These are phyloP conservation scores for Miltochrista miniata DNA, from an alignment of 2,888 invertebrate species.

Conservation along the genomic window DNA sequence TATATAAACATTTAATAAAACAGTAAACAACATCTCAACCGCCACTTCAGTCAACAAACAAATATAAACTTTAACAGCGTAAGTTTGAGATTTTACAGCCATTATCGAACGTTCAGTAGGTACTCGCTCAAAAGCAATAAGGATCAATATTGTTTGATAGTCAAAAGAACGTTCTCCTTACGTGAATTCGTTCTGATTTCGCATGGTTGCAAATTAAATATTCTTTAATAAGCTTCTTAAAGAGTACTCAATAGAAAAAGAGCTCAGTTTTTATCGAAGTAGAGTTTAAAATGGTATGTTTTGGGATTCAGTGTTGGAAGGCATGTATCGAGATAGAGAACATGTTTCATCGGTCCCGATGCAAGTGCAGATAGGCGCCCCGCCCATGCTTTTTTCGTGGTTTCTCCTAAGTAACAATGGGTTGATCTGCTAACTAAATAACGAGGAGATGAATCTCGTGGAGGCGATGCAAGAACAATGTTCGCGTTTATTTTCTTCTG, in stretches of 20 bases:
- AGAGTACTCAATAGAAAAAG: constrained; percentile 30
- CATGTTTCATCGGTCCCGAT: constrained; percentile 78
- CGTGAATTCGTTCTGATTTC: constrained; percentile 72
- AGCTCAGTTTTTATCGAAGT: constrained; percentile 36
- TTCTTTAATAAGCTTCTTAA: constrained; percentile 77
- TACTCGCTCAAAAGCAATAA: constrained; percentile 46
- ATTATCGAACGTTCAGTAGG: constrained; percentile 43
- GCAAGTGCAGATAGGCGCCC: constrained; percentile 68
- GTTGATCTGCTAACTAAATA: constrained; percentile 82
- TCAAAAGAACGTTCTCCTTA: constrained; percentile 48
- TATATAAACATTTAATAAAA: constrained; percentile 69
- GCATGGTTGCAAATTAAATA: constrained; percentile 81
- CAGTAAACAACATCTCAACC: constrained; percentile 44
- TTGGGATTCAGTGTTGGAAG: constrained; percentile 58
- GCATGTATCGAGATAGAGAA: constrained; percentile 77
- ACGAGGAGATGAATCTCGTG: constrained; percentile 68
- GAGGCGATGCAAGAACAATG: constrained; percentile 64
- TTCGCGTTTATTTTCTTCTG: constrained; percentile 53
- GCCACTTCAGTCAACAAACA: constrained; percentile 29
- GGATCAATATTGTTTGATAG: constrained; percentile 53
- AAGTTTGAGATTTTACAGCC: constrained; percentile 28
- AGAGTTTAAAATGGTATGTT: constrained; percentile 37
- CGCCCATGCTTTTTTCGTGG: constrained; percentile 83
- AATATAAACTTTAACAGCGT: constrained; percentile 46
- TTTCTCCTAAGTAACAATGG: constrained; percentile 79